Conservation (phyloP, 1,140 invertebrate genomes). For the Caenorhabditis brenneri region DNA sequence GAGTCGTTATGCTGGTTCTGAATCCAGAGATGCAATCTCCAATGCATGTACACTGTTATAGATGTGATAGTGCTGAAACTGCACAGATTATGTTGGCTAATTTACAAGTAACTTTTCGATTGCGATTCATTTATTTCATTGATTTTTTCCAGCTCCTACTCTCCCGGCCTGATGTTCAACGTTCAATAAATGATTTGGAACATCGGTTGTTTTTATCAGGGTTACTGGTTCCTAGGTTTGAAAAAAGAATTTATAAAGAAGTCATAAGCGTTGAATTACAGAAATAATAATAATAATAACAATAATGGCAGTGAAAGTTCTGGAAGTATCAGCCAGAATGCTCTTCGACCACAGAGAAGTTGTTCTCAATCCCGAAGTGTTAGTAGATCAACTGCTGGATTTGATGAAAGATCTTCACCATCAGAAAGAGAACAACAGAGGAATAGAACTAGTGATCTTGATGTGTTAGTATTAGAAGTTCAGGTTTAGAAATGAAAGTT, state of each 20-base stretch:
- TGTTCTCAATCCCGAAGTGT: not conserved
- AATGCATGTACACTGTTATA: conserved; percentile 90
- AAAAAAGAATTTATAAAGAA: too few relatives aligned
- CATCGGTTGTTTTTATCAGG: conserved; percentile 52
- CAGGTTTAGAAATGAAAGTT: not conserved
- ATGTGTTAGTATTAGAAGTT: not conserved
- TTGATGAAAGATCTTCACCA: conserved; percentile 6
- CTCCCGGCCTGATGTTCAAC: conserved; percentile 50
- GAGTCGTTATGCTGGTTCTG: conserved; percentile 84
- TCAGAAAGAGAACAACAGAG: not conserved
- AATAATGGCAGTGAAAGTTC: not conserved
- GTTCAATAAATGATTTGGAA: conserved; percentile 51
- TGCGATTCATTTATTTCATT: not conserved
- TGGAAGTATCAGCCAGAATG: not conserved
- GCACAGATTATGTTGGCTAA: conserved; percentile 83
- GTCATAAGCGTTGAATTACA: not conserved
- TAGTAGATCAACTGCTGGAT: conserved; percentile 17
- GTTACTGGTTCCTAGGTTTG: conserved; percentile 43
- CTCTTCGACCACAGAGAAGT: conserved; percentile 18
- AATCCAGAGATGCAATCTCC: conserved; percentile 87
- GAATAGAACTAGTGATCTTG: conserved; percentile 1
- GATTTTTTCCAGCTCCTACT: conserved; percentile 48
- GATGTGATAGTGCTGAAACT: conserved; percentile 86
- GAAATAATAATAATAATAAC: conserved; percentile 12
- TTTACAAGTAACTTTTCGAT: conserved; percentile 77